phyloP scores from a whole-genome alignment of 2,888 invertebrate species.

The Drosophila mayaguana region DNA sequence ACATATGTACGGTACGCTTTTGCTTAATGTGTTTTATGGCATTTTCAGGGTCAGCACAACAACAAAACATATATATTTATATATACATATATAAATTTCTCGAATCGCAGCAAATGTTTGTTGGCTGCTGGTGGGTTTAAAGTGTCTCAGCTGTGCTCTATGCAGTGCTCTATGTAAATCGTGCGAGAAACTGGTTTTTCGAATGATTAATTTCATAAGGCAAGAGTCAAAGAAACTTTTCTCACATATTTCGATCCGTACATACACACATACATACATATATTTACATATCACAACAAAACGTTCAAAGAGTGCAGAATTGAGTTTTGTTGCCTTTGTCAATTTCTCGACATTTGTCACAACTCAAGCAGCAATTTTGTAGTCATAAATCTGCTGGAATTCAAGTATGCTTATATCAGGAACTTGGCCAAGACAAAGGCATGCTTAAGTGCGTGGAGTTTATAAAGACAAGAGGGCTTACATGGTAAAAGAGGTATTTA shows the following conservation, averaged over 20 bases:
- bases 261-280: not conserved
- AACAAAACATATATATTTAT: not conserved
- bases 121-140: constrained; percentile 70
- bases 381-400: constrained; percentile 7
- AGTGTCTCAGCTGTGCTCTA: constrained; percentile 74
- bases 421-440: constrained; percentile 33
- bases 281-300: constrained; percentile 21
- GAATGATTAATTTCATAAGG: constrained; percentile 76
- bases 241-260: constrained; percentile 36
- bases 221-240: constrained; percentile 56
- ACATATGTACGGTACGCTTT: constrained; percentile 60
- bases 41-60: constrained; percentile 72
- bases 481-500: constrained; percentile 17
- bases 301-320: constrained; percentile 13
- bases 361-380: not conserved
- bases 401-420: constrained; percentile 31
- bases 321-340: constrained; percentile 14
- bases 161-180: constrained; percentile 77
- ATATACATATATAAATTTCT: constrained; percentile 46
- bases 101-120: constrained; percentile 73
- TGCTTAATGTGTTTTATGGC: constrained; percentile 80
- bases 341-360: constrained; percentile 14
- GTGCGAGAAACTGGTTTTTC: constrained; percentile 67
- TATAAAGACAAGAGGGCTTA: constrained; percentile 6
- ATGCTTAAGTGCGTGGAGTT: constrained; percentile 7